Evolutionary conservation across 2,888 invertebrate genomes (phyloP).

Genomic region (Scaptomyza parva): DNA sequence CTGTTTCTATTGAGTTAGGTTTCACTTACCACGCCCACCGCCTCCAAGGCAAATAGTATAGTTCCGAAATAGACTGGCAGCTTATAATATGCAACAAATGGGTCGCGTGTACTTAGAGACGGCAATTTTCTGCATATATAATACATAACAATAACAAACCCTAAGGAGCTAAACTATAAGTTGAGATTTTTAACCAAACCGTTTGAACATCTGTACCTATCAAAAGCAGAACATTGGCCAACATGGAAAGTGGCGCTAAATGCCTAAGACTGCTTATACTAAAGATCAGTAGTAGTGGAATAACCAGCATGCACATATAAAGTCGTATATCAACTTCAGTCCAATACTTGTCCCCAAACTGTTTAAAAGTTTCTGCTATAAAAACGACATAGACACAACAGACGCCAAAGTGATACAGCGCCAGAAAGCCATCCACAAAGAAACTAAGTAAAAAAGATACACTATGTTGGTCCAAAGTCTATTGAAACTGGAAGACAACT

Average conservation of each 20-base stretch:
- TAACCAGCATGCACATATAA: constrained; percentile 87
- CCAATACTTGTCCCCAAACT: constrained; percentile 88
- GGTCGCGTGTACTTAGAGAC: constrained; percentile 83
- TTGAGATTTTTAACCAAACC: too few relatives aligned
- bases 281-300: constrained; percentile 90
- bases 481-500: too few relatives aligned
- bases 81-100: constrained; percentile 86
- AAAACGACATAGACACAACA: constrained; percentile 99
- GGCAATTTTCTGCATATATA: constrained; percentile 91
- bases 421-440: constrained; percentile 92
- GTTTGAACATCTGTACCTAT: constrained; percentile 84
- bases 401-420: constrained; percentile 97
- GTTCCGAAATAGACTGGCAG: constrained; percentile 96
- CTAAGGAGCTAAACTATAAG: constrained; percentile 41
- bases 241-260: constrained; percentile 95
- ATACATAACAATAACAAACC: constrained; percentile 92
- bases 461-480: too few relatives aligned
- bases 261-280: constrained; percentile 92
- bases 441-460: constrained; percentile 86
- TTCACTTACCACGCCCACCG: constrained; percentile 90
- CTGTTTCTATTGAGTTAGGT: rapidly evolving
- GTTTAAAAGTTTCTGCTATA: constrained; percentile 93
- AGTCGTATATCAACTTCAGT: constrained; percentile 85
- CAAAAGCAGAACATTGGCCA: constrained; percentile 94
- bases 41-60: constrained; percentile 96